Conservation (phyloP, 2,113 vertebrate species). For the Candoia aspera region DNA sequence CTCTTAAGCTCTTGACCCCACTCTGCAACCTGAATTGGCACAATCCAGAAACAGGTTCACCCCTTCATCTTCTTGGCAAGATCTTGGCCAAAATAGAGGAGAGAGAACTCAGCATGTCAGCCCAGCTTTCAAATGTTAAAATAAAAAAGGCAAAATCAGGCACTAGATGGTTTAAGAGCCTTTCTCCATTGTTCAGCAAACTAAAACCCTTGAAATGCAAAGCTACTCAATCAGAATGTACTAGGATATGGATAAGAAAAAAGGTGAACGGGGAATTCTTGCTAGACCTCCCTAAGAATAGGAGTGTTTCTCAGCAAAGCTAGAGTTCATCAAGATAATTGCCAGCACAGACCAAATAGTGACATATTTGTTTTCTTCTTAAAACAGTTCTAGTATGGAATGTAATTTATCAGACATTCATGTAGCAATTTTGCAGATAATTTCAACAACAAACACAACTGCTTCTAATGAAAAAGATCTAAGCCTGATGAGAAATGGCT, state of each 20-base stretch:
- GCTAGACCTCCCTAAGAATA: not conserved
- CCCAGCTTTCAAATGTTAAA: not conserved
- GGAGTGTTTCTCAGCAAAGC: not conserved
- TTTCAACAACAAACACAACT: constrained; percentile 36
- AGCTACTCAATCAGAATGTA: not conserved
- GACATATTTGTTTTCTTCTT: constrained; percentile 9
- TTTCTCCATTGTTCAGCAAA: not conserved
- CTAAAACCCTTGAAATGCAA: not conserved
- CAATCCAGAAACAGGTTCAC: not conserved
- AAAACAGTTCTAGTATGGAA: constrained; percentile 28
- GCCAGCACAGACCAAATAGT: constrained; percentile 5
- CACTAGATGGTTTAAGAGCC: not conserved
- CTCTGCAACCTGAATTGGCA: not conserved
- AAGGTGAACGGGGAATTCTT: not conserved
- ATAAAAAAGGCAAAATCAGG: not conserved
- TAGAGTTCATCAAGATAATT: constrained; percentile 21
- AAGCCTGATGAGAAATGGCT: not conserved
- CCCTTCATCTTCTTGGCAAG: not conserved
- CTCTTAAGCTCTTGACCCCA: not conserved
- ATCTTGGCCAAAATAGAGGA: not conserved
- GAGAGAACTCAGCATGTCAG: not conserved
- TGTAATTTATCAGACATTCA: not conserved
- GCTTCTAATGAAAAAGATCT: constrained; percentile 1
- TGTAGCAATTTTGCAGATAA: constrained; percentile 34
- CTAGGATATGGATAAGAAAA: not conserved